A percentile compares a stretch with the other conserved stretches of the same genome.
Evolutionary conservation across 2,797 vertebrate species (phyloP).

Genomic region (Sebastes paucispinis): DNA sequence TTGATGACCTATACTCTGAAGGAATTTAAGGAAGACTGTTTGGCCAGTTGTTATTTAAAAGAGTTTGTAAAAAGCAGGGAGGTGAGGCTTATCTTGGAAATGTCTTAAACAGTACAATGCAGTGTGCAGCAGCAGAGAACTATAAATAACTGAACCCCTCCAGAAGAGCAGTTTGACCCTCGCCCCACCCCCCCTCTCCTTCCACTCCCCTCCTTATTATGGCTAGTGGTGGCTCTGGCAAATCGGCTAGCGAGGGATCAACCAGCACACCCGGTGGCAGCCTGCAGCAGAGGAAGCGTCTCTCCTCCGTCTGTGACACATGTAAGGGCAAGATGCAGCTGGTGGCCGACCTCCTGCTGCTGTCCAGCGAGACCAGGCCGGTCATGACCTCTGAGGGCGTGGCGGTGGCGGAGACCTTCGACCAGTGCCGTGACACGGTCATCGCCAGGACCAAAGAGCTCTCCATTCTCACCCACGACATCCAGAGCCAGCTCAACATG

Average conservation of each 20-base stretch:
- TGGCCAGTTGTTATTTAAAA: slow-evolving; percentile 76
- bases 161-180: slow-evolving; percentile 62
- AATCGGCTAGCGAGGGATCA: slow-evolving; percentile 89
- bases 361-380: slow-evolving; percentile 95
- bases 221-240: slow-evolving; percentile 96
- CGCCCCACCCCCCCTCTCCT: not conserved
- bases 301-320: slow-evolving; percentile 90
- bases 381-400: slow-evolving; percentile 91
- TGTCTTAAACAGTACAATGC: slow-evolving; percentile 70
- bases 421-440: slow-evolving; percentile 96
- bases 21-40: slow-evolving; percentile 74
- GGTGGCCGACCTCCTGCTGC: slow-evolving; percentile 96
- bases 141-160: slow-evolving; percentile 53
- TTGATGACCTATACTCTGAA: slow-evolving; percentile 69
- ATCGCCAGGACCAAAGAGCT: slow-evolving; percentile 98
- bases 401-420: slow-evolving; percentile 91
- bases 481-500: slow-evolving; percentile 99
- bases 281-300: slow-evolving; percentile 91
- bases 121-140: slow-evolving; percentile 52
- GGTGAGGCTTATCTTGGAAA: slow-evolving; percentile 55
- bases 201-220: slow-evolving; percentile 79
- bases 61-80: slow-evolving; percentile 34
- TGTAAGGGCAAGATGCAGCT: slow-evolving; percentile 99
- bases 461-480: slow-evolving; percentile 96
- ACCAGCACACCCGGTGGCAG: slow-evolving; percentile 79